phyloP scores from a whole-genome alignment of 1,140 invertebrate genomes.

The Diploscapter pachys region DNA sequence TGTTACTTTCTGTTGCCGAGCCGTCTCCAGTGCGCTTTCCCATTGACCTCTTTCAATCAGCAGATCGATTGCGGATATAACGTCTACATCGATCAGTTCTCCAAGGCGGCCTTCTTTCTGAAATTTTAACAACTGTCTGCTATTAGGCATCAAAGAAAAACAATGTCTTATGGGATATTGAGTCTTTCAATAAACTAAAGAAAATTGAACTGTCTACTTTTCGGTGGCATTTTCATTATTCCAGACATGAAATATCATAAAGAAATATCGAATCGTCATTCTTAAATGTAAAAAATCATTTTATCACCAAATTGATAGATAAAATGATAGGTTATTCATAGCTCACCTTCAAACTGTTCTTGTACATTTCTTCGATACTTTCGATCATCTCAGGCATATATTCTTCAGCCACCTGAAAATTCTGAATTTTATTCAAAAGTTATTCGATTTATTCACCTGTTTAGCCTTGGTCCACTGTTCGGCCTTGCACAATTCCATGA shows the following conservation, averaged over 20 bases:
- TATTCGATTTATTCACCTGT: slow-evolving; percentile 25
- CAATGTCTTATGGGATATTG: too few relatives aligned
- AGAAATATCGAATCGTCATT: too few relatives aligned
- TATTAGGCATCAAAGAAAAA: too few relatives aligned
- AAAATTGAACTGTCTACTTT: too few relatives aligned
- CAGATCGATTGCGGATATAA: slow-evolving; percentile 74
- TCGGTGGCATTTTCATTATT: too few relatives aligned
- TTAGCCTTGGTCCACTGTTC: slow-evolving; percentile 66
- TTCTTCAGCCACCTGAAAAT: slow-evolving; percentile 74
- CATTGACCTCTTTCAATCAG: slow-evolving; percentile 85
- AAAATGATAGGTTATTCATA: too few relatives aligned
- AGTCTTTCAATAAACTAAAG: too few relatives aligned
- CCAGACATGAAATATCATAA: too few relatives aligned
- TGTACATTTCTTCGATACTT: slow-evolving; percentile 79
- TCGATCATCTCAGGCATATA: slow-evolving; percentile 73
- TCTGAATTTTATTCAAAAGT: too few relatives aligned
- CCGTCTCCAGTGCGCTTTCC: slow-evolving; percentile 82
- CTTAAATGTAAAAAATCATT: too few relatives aligned
- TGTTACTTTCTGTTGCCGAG: slow-evolving; percentile 69
- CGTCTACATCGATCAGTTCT: slow-evolving; percentile 75
- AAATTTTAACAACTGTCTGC: too few relatives aligned
- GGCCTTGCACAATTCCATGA: slow-evolving; percentile 75
- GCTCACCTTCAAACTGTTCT: slow-evolving; percentile 67
- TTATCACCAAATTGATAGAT: too few relatives aligned
- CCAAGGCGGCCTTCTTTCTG: slow-evolving; percentile 74